Base-by-base conservation (phyloP, 2,797 vertebrate species). In the Lagocephalus sceleratus region DNA sequence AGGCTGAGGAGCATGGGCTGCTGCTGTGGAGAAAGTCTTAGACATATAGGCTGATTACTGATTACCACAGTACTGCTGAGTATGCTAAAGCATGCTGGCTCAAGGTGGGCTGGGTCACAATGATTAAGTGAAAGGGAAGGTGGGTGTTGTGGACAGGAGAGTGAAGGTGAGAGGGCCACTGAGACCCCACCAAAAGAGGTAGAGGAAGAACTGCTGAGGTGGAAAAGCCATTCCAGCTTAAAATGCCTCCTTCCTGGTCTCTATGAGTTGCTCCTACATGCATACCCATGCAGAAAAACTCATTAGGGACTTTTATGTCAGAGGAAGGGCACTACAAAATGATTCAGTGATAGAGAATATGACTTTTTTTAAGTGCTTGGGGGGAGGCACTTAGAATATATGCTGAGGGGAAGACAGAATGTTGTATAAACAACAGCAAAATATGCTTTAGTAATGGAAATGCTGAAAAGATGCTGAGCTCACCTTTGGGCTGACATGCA, bases 11-110 rank as follows among this genome's bases (percentile, higher is more conserved):
- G 66, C 26, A 19, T 35, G 0, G 9, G 20, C 40, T 11, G 21
- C 55, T 60, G 58, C 56, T 55, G 54, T 54, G 32, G 48, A 47
- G 72, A 77, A 66, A 78, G 63, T 81, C 81, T 86, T 85, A 86
- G 64, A 74, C 65, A 57, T 57, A 81, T 82, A 85, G 85, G 82
- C 87, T 87, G 86, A 89, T 88, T 85, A 87, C 85, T 83, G 82
- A 87, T 89, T 82, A 83, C 82, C 56, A 51, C 72, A 61, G 74
- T 65, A 81, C 68, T 88, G 86, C 87, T 87, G 85, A 89, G 79
- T 76, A 73, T 57, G 81, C 84, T 85, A 75, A 84, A 88, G 76
- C 71, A 65, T 35, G 61, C 51, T 48, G 79, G 78, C 85, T 88
- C 80, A 84, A 85, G 78, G 83, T 87, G 80, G 86, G 87, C 68